Conservation (phyloP, 2,113 vertebrate species). For the Genyomyrus donnyi region DNA sequence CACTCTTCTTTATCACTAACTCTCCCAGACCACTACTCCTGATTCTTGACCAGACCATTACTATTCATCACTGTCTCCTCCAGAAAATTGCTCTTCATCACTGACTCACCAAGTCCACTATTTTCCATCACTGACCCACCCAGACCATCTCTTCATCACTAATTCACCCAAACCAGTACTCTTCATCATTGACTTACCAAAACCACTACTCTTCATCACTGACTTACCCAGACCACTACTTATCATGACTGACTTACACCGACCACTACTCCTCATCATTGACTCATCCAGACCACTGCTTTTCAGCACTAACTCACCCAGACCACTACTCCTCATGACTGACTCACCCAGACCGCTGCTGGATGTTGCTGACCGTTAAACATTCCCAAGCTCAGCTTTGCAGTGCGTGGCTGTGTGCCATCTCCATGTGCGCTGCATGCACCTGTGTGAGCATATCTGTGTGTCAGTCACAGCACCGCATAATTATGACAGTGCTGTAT, state of each 20-base stretch:
- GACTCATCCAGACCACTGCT: neutral
- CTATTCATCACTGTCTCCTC: neutral
- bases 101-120: neutral
- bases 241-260: neutral
- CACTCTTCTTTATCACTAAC: neutral
- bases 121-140: neutral
- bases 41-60: neutral
- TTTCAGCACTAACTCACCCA: neutral
- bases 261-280: neutral
- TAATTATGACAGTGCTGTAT: neutral
- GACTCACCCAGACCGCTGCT: neutral
- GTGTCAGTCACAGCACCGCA: neutral
- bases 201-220: neutral
- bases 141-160: neutral
- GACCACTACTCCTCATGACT: neutral
- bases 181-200: neutral
- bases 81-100: neutral
- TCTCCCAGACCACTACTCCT: neutral
- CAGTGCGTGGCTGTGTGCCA: no score
- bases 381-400: no score
- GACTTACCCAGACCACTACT: neutral
- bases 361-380: no score
- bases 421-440: no score
- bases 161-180: neutral
- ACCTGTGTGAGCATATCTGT: neutral